Percentiles rank a stretch among this genome's conserved stretches.
Evolutionary conservation across 2,797 vertebrate genomes (phyloP).

Genomic region (Pelochelys cantorii): DNA sequence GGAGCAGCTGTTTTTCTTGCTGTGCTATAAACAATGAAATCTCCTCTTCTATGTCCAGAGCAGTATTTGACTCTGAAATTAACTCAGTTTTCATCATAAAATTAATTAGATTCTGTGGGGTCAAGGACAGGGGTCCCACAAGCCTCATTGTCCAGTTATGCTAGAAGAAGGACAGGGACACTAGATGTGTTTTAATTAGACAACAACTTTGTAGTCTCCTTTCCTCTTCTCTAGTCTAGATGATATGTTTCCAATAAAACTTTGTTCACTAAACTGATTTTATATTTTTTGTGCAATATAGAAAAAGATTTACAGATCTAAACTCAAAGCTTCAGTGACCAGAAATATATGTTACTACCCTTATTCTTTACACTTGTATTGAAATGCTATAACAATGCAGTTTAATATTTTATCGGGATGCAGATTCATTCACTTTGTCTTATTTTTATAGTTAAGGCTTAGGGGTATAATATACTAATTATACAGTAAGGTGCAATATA

Average conservation of each 20-base stretch:
- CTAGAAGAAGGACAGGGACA: not conserved
- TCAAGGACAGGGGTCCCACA: not conserved
- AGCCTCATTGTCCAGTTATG: not conserved
- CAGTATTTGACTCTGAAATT: constrained; percentile 22
- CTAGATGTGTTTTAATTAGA: not conserved
- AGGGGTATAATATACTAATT: not conserved
- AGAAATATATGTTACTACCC: not conserved
- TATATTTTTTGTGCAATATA: no score
- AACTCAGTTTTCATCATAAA: constrained; percentile 44
- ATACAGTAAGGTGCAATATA: not conserved
- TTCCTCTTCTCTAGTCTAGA: not conserved
- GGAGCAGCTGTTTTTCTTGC: constrained; percentile 35
- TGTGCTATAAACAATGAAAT: constrained; percentile 60
- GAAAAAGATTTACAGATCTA: not conserved
- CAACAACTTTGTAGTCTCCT: not conserved
- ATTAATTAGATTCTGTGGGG: constrained; percentile 38
- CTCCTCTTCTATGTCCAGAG: constrained; percentile 41
- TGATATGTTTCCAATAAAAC: not conserved
- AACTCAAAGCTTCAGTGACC: not conserved
- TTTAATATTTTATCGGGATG: not conserved
- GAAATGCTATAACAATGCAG: not conserved
- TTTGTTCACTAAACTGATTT: not conserved
- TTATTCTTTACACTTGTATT: not conserved
- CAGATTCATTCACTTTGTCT: not conserved
- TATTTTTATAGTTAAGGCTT: not conserved